Percentiles rank a stretch among this genome's conserved stretches.
phyloP scores from a whole-genome alignment of 2,113 vertebrate genomes.

The Panurus biarmicus region DNA sequence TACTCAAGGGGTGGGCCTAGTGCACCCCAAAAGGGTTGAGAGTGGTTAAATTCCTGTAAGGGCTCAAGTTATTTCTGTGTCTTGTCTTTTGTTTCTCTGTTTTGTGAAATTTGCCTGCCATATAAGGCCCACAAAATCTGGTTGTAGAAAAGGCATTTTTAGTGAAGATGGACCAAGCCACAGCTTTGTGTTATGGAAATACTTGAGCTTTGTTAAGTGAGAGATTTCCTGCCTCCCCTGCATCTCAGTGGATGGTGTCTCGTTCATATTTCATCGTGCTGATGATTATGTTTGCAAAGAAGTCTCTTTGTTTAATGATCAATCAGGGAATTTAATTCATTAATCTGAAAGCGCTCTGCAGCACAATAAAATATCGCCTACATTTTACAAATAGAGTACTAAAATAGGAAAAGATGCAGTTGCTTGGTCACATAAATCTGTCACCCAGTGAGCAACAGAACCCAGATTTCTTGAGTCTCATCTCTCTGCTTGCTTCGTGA shows the following conservation, averaged over 20 bases:
- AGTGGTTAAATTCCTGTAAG: background rate
- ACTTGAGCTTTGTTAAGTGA: background rate
- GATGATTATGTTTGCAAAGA: background rate
- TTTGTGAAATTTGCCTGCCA: background rate
- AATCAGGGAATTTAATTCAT: constrained; percentile 21
- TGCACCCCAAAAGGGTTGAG: accelerated
- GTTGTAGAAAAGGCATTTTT: background rate
- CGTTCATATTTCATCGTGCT: constrained; percentile 9
- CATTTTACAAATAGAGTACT: background rate
- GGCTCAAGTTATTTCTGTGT: background rate
- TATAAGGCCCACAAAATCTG: background rate
- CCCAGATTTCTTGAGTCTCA: background rate
- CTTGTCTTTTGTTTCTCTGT: background rate
- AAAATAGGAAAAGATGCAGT: background rate
- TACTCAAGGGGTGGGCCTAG: no score
- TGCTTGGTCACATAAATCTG: background rate
- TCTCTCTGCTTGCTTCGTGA: constrained; percentile 33
- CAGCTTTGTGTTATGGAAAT: background rate
- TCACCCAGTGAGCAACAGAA: background rate
- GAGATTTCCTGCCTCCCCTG: background rate
- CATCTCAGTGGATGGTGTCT: background rate
- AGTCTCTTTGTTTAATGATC: constrained; percentile 17
- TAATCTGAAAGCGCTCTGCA: background rate
- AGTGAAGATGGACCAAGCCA: background rate
- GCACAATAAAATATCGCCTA: background rate